phyloP scores from a whole-genome alignment of 2,888 invertebrate genomes.

The Cataglyphis altisquamis region DNA sequence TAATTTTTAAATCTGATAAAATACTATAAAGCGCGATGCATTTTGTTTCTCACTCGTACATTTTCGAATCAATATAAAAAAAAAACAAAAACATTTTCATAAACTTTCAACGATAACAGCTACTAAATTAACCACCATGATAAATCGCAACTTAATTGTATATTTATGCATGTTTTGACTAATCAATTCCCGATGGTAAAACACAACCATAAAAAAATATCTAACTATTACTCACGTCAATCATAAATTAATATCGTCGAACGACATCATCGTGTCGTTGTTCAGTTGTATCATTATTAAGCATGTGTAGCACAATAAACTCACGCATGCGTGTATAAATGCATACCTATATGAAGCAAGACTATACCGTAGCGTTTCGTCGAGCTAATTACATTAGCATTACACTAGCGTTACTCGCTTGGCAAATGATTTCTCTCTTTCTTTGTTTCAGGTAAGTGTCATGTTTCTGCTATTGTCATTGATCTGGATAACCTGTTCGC shows the following conservation, averaged over 20 bases:
- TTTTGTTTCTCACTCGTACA: background rate
- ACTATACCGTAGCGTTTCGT: conserved; percentile 33
- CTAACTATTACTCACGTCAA: conserved; percentile 34
- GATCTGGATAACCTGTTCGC: background rate
- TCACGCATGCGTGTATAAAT: background rate
- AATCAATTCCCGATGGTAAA: conserved; percentile 11
- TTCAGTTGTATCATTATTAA: conserved; percentile 43
- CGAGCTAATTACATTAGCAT: conserved; percentile 47
- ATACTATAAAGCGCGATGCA: background rate
- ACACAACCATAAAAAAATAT: background rate
- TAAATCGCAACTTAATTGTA: background rate
- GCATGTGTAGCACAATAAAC: background rate
- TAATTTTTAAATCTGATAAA: background rate
- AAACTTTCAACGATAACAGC: conserved; percentile 21
- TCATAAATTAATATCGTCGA: conserved; percentile 4
- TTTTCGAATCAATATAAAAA: background rate
- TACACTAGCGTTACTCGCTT: conserved; percentile 20
- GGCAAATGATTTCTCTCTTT: conserved; percentile 33
- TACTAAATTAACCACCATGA: background rate
- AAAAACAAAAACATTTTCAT: background rate
- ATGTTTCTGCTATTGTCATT: background rate
- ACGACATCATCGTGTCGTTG: background rate
- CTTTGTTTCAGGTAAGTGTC: conserved; percentile 29
- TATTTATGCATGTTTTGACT: background rate
- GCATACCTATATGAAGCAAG: background rate